These are phyloP conservation scores for Actinemys pallida DNA, from an alignment of 2,113 vertebrate genomes.

Conservation along the genomic window DNA sequence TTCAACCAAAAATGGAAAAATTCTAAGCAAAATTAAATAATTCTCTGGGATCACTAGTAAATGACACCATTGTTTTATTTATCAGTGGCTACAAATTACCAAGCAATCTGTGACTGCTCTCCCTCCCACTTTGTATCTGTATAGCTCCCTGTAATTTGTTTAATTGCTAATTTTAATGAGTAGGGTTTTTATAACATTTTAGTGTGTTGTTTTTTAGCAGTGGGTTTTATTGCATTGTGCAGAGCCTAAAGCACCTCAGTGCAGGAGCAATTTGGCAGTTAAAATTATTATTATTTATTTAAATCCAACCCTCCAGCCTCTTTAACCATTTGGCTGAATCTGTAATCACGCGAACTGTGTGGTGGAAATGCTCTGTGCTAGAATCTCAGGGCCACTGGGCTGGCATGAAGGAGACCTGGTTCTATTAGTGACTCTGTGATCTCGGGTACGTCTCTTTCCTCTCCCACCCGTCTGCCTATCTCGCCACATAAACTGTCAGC, in stretches of 20 bases:
- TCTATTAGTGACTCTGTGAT: not conserved
- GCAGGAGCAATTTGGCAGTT: conserved; percentile 75
- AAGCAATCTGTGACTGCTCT: conserved; percentile 60
- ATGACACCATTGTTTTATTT: conserved; percentile 73
- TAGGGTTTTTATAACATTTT: conserved; percentile 69
- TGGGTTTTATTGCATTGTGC: conserved; percentile 62
- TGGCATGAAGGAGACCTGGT: not conserved
- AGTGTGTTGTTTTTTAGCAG: conserved; percentile 48
- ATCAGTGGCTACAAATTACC: conserved; percentile 75
- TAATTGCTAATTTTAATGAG: conserved; percentile 80
- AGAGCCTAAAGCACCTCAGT: conserved; percentile 73
- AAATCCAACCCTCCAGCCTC: conserved; percentile 75
- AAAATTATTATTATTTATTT: conserved; percentile 79
- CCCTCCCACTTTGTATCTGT: conserved; percentile 34
- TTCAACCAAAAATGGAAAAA: conserved; percentile 72
- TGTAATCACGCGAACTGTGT: conserved; percentile 2
- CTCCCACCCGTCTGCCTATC: accelerated
- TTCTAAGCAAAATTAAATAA: conserved; percentile 70
- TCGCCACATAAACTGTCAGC: not conserved
- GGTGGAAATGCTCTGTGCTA: not conserved
- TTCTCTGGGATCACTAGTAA: conserved; percentile 66
- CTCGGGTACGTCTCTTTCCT: accelerated
- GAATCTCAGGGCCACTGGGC: accelerated
- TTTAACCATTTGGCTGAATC: conserved; percentile 56
- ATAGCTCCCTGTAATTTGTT: conserved; percentile 74